Conservation (phyloP, 30 jellyfish, hydroid and myxozoan species). For the Kudoa iwatai region DNA sequence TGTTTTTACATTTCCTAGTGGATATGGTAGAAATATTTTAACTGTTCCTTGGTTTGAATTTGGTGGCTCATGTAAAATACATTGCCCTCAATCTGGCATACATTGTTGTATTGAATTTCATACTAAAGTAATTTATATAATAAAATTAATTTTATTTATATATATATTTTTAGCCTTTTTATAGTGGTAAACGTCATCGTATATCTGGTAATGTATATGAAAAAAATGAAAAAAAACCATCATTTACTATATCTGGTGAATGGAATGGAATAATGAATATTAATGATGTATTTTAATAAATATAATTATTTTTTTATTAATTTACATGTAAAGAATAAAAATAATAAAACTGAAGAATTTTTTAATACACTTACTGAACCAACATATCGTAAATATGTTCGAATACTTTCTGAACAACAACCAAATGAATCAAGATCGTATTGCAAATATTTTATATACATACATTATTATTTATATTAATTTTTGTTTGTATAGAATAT, state of each 20-base stretch:
- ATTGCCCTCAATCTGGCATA: constrained; percentile 52
- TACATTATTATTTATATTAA: too few relatives aligned
- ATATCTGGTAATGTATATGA: constrained; percentile 1
- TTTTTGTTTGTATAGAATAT: too few relatives aligned
- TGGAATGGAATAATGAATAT: constrained; percentile 88
- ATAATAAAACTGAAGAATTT: too few relatives aligned
- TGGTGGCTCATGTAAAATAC: constrained; percentile 63
- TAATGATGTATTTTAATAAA: too few relatives aligned
- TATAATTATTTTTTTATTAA: too few relatives aligned
- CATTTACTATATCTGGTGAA: constrained; percentile 44
- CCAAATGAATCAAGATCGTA: neutral
- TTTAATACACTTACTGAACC: neutral
- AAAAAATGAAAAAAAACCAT: constrained; percentile 8
- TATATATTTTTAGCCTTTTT: neutral
- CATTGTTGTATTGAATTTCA: constrained; percentile 20
- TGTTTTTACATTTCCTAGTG: constrained; percentile 66
- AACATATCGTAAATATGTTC: neutral
- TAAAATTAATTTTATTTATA: too few relatives aligned
- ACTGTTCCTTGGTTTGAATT: constrained; percentile 96
- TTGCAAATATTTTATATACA: too few relatives aligned
- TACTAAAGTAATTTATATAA: constrained; percentile 41
- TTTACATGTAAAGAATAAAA: too few relatives aligned
- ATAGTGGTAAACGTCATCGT: neutral
- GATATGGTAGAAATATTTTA: constrained; percentile 58
- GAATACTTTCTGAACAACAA: neutral